Base-by-base conservation (phyloP, 1,140 invertebrate species). In the Marisa cornuarietis region DNA sequence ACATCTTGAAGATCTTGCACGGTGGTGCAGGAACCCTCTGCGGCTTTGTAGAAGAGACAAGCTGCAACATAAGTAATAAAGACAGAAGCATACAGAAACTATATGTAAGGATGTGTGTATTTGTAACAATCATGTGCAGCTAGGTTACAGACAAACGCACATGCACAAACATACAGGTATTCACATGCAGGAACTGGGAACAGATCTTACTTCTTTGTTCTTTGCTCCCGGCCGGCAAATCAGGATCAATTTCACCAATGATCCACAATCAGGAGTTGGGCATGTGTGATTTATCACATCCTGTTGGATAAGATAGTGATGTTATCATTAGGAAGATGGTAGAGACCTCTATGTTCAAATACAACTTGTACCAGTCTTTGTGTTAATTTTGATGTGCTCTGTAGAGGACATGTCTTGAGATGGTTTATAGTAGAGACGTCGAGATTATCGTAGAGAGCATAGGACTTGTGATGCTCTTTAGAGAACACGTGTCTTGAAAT, bases 221-320 rank as follows among this genome's bases (percentile, higher is more conserved):
- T 77, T 52, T 24, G 81, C 65, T 54, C 80, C 65, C 7, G 65
- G 74, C 65, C 81, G 71, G 52, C 79, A 68, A 20, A 86, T 76
- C 14, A 78, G 20, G n/a, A 87, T 83, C 66, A 76, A 83, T 1
- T 78, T 63, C 58, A 87, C 85, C 61, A 80, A 63, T 31, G 81
- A 79, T 7, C 71, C 69, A 82, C 86, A 87, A 65, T 87, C 83
- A 61, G 86, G 86, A n/a, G 86, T 87, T 9, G 84, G 84, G 71
- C 86, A 87, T 3, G 42, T 18, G 22, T 76, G 85, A 42, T 87
- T 82, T 65, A 87, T 65, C 49, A 86, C 77, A 31, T 87, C 86
- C 86, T 87, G 80, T 26, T 80, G 83, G 2, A 74, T 18, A 83
- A 8, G 69, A 31, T 66, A 3, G 13, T 74, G 66, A 58, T 42